A percentile compares a stretch with the other conserved stretches of the same genome.
Conservation (phyloP, 2,888 invertebrate species). For the Elysia crispata region DNA sequence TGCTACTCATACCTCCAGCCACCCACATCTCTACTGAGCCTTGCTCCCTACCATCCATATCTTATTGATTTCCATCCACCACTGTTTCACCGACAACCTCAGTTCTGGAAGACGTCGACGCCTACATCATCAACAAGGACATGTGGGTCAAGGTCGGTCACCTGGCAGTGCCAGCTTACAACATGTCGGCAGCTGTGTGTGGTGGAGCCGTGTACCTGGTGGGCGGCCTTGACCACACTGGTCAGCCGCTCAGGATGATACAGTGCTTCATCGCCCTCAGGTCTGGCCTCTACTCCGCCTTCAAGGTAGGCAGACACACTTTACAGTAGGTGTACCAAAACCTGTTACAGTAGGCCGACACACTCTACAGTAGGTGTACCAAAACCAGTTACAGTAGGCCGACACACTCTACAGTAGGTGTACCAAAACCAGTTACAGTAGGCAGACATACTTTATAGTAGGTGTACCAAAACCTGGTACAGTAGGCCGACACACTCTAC, state of each 20-base stretch:
- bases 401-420: too few species aligned
- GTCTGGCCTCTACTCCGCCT: slow-evolving; percentile 47
- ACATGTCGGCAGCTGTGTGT: slow-evolving; percentile 46
- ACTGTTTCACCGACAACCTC: background rate
- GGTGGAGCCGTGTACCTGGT: slow-evolving; percentile 47
- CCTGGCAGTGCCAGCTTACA: slow-evolving; percentile 44
- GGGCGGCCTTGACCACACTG: slow-evolving; percentile 46
- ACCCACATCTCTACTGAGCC: too few species aligned
- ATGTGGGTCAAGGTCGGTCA: slow-evolving; percentile 49
- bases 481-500: too few species aligned
- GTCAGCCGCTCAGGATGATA: slow-evolving; percentile 42
- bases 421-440: too few species aligned
- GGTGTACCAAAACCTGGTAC: too few species aligned
- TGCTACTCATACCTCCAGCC: too few species aligned
- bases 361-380: too few species aligned
- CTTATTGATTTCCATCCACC: background rate
- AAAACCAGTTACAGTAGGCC: too few species aligned
- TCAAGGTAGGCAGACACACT: too few species aligned
- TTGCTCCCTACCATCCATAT: background rate
- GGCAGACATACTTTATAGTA: too few species aligned
- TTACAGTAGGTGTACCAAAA: too few species aligned
- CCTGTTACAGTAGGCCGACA: too few species aligned
- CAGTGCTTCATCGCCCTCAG: slow-evolving; percentile 47
- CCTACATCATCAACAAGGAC: slow-evolving; percentile 48
- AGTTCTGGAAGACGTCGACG: slow-evolving; percentile 48